Evolutionary conservation across 2,797 vertebrate species (phyloP).

Genomic region (Anguilla marmorata): DNA sequence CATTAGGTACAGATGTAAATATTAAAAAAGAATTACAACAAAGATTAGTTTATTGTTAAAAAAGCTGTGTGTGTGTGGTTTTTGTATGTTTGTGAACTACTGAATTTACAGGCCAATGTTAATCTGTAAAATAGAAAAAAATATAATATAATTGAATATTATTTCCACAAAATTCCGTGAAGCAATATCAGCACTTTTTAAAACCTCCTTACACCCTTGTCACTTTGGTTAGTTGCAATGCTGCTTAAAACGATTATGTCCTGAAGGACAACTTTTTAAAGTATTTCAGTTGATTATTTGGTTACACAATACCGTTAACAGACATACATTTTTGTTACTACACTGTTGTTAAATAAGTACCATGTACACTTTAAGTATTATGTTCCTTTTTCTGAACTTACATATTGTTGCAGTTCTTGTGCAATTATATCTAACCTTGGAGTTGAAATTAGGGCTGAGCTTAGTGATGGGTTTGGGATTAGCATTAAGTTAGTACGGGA

Average conservation of each 20-base stretch:
- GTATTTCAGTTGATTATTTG: not conserved
- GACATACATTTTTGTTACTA: conserved; percentile 35
- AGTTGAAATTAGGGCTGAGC: not conserved
- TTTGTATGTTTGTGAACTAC: conserved; percentile 61
- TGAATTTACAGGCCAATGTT: conserved; percentile 73
- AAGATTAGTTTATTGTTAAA: conserved; percentile 60
- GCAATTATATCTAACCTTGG: not conserved
- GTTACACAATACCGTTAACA: not conserved
- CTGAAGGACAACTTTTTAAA: conserved; percentile 58
- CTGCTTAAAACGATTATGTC: conserved; percentile 56
- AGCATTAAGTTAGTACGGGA: not conserved
- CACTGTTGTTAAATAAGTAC: conserved; percentile 17
- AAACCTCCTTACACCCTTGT: conserved; percentile 64
- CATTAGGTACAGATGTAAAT: conserved; percentile 57
- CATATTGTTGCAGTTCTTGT: not conserved
- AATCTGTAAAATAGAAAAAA: conserved; percentile 69
- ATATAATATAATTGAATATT: conserved; percentile 75
- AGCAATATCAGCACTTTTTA: conserved; percentile 72
- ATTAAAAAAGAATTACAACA: conserved; percentile 45
- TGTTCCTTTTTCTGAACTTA: not conserved
- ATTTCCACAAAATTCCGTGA: conserved; percentile 72
- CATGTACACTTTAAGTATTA: not conserved
- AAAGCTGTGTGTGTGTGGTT: conserved; percentile 60
- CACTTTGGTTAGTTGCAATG: conserved; percentile 59
- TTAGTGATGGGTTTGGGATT: not conserved